These are phyloP conservation scores for Selene dorsalis DNA, from an alignment of 2,797 vertebrate species.

Conservation along the genomic window DNA sequence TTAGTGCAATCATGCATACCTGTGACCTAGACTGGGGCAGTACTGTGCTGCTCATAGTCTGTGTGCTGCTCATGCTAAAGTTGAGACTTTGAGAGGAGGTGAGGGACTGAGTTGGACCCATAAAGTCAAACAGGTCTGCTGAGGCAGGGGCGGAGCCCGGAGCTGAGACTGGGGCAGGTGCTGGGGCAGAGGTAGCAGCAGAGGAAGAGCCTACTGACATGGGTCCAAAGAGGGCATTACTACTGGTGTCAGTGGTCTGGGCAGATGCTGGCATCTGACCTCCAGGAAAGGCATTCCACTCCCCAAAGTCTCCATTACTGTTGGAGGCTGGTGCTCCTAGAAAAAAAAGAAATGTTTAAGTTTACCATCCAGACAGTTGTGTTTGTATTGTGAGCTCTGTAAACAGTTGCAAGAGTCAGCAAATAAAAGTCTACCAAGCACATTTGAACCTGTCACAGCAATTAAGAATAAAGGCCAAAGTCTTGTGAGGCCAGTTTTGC, in stretches of 20 bases:
- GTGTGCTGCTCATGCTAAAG: constrained; percentile 92
- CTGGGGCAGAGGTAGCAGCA: constrained; percentile 50
- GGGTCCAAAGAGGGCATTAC: constrained; percentile 84
- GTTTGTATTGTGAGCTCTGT: constrained; percentile 26
- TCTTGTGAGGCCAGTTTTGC: constrained; percentile 26
- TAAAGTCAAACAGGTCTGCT: constrained; percentile 92
- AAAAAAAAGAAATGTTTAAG: constrained; percentile 28
- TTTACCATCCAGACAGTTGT: constrained; percentile 1
- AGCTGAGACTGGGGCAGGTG: constrained; percentile 70
- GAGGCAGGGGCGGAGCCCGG: constrained; percentile 82
- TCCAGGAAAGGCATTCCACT: constrained; percentile 94
- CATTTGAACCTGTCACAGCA: constrained; percentile 27
- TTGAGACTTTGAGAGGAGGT: constrained; percentile 94
- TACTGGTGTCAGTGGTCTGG: constrained; percentile 76
- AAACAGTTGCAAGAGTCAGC: constrained; percentile 24
- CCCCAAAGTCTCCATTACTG: constrained; percentile 94
- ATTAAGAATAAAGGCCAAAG: constrained; percentile 31
- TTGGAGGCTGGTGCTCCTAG: constrained; percentile 80
- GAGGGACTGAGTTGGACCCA: constrained; percentile 89
- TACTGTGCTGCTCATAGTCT: constrained; percentile 79
- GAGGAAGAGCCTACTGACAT: constrained; percentile 72
- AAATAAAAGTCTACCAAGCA: constrained; percentile 26
- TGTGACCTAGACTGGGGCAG: constrained; percentile 92
- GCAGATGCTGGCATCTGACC: constrained; percentile 82
- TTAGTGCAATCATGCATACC: constrained; percentile 82